Base-by-base conservation (phyloP, 2,797 vertebrate species). In the Gallirallus australis region DNA sequence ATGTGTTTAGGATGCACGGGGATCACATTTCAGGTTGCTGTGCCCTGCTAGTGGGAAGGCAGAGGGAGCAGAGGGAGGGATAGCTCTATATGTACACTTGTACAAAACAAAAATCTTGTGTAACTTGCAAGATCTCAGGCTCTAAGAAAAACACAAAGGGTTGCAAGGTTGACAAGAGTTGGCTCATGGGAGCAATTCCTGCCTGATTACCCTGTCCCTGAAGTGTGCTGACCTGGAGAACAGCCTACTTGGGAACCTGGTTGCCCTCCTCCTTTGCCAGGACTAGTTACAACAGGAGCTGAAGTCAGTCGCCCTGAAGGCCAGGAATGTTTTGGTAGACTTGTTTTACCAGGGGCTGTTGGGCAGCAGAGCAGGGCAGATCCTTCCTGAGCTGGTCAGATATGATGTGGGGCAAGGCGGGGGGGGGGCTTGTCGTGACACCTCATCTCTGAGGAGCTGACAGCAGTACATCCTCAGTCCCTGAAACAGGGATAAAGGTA, bases 21-120 rank as follows among this genome's bases (percentile, higher is more conserved):
- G 78, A 86, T 95, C 81, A 2, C 75, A 47, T 95, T 93, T 90
- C 91, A 93, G 89, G 94, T 94, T 95, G 77, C 91, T 91, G 93
- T 95, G 94, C 94, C 82, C 85, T 85, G 56, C 60, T 31, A 40
- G 87, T 37, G 48, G 21, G 71, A 75, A 23, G 21, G 56, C 73
- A 61, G 73, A 69, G 63, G 63, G 56, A 94, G 68, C 52, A 79
- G 59, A 69, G 65, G 78, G 81, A 92, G 66, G 47, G 37, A 78
- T n/a, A 76, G 78, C 53, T 11, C 81, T 77, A 2, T 33, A 27
- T 33, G 16, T n/a, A 48, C 12, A 3, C 8, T 50, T 70, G 83
- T 80, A 60, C 45, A 15, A 84, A 75, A 68, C 73, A 82, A 73
- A 93, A 77, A 57, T 64, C 76, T 80, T 88, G n/a, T 0, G 18